Conservation (phyloP, 2,113 vertebrate genomes). For the Sigmodon hispidus region DNA sequence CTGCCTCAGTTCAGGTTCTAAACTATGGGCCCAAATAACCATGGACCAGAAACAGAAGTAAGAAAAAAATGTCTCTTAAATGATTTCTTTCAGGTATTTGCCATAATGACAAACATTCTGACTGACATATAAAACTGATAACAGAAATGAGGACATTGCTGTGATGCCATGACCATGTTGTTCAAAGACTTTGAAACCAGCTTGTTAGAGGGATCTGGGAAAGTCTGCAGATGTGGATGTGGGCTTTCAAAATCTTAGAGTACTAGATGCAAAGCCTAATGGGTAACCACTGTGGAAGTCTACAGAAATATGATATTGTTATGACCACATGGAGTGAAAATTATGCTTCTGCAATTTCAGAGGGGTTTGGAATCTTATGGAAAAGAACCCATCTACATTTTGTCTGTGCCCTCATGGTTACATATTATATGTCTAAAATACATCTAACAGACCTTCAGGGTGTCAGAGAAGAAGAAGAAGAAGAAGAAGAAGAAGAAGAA, state of each 20-base stretch:
- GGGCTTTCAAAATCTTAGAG: background rate
- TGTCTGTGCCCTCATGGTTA: background rate
- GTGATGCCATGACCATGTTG: background rate
- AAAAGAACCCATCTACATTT: background rate
- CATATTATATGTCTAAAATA: background rate
- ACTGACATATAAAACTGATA: background rate
- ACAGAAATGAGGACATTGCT: background rate
- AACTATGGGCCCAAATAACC: background rate
- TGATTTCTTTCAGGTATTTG: background rate
- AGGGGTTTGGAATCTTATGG: background rate
- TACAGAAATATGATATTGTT: background rate
- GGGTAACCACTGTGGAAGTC: too few relatives aligned
- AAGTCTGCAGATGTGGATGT: background rate
- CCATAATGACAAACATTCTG: background rate
- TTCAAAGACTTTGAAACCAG: background rate
- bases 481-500: background rate
- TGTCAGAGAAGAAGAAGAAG: background rate
- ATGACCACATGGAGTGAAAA: background rate
- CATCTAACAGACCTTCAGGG: background rate
- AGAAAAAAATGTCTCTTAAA: background rate
- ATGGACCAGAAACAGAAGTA: background rate
- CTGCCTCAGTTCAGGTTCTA: background rate
- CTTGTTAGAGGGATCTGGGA: background rate
- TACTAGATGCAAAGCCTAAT: background rate
- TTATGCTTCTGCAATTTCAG: background rate